These are phyloP conservation scores for Percopsis omiscomaycus DNA, from an alignment of 2,797 vertebrate species.

Conservation along the genomic window DNA sequence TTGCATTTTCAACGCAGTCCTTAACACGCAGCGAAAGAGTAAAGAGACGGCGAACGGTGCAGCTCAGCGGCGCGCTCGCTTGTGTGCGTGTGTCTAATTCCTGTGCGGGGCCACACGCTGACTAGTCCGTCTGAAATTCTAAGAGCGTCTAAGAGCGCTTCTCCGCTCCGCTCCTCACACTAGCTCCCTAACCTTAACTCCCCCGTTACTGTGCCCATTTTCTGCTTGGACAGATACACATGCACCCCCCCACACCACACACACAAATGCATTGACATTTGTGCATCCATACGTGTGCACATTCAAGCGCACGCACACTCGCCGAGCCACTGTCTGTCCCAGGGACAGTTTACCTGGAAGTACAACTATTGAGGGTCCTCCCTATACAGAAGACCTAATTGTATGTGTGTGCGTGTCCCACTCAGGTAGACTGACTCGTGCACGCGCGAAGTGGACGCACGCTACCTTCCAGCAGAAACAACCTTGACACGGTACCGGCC, in stretches of 20 bases:
- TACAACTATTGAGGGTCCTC: constrained; percentile 24
- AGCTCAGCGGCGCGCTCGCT: constrained; percentile 46
- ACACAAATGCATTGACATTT: not conserved
- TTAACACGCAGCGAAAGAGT: constrained; percentile 63
- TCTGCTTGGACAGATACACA: constrained; percentile 40
- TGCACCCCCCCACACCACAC: constrained; percentile 27
- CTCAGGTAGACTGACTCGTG: constrained; percentile 43
- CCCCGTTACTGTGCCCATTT: constrained; percentile 50
- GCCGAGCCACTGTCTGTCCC: constrained; percentile 24
- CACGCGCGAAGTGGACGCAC: constrained; percentile 38
- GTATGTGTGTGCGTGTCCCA: constrained; percentile 17
- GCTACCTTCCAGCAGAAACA: constrained; percentile 77
- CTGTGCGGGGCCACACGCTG: constrained; percentile 77
- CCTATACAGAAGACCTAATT: constrained; percentile 15
- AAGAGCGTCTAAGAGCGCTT: constrained; percentile 71
- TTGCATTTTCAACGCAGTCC: constrained; percentile 50
- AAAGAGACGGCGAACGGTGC: constrained; percentile 61
- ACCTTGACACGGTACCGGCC: constrained; percentile 66
- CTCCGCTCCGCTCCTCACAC: constrained; percentile 40
- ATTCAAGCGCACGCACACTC: not conserved
- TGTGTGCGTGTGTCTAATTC: constrained; percentile 61
- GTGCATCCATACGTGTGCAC: constrained; percentile 9
- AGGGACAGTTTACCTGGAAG: constrained; percentile 32
- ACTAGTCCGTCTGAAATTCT: constrained; percentile 75
- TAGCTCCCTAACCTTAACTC: constrained; percentile 52